Percentiles rank a stretch among this genome's conserved stretches.
phyloP scores from a whole-genome alignment of 2,888 invertebrate genomes.

The Chymomyza amoena region DNA sequence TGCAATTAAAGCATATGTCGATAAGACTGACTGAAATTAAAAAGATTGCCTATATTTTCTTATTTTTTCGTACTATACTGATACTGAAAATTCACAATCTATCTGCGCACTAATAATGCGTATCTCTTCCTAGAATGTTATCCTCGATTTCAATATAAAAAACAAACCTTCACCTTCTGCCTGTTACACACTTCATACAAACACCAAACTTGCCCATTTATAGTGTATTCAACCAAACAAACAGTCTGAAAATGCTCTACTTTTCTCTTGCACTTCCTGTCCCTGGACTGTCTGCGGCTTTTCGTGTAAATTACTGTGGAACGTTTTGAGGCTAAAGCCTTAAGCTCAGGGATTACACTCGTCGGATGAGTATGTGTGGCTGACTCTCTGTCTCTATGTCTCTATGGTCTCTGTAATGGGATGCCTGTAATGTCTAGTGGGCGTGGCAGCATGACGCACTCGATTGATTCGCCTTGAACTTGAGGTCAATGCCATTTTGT shows the following conservation, averaged over 20 bases:
- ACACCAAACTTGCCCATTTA: no score
- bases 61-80: no score
- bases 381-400: not conserved
- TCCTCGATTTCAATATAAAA: no score
- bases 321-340: slow-evolving; percentile 13
- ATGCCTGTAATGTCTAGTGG: not conserved
- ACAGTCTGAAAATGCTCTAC: not conserved
- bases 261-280: not conserved
- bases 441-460: not conserved
- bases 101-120: no score
- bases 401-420: not conserved
- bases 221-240: no score
- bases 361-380: slow-evolving; percentile 23
- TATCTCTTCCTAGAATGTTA: no score
- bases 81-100: no score
- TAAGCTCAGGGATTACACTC: slow-evolving; percentile 45
- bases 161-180: no score
- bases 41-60: no score
- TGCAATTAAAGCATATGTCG: no score
- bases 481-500: not conserved
- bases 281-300: slow-evolving; percentile 56
- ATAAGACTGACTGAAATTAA: no score
- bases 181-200: not conserved
- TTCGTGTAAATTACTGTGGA: slow-evolving; percentile 60
- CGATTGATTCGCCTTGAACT: not conserved